Evolutionary conservation across 2,797 vertebrate species (phyloP), one percentile per base, ranked within the genome.

Genomic region (Neostethus bicornis): DNA sequence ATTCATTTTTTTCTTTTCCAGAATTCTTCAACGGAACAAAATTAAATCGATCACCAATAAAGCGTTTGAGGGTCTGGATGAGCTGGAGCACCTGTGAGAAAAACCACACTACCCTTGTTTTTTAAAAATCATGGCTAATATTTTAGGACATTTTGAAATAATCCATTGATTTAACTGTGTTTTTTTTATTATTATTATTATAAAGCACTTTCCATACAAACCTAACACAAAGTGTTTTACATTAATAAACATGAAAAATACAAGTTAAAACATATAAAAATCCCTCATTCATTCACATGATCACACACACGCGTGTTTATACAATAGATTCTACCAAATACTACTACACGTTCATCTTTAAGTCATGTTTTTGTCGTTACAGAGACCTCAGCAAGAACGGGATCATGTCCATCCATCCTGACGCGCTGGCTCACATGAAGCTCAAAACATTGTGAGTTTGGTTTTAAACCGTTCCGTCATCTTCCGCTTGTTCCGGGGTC

Each of bases 381-480:
- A 98, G 96, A 65, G 96, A 98, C 85, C 89, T 98, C 73, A 94
- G 93, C 79, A 96, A 93, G 83, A 98, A 98, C 59, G 93, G 86
- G 74, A 91, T 98, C 48, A 96, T 96, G 92, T 98, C 96, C 35
- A 90, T 98, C 72, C 95, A 98, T 83, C 95, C 95, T 29, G 92
- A 94, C 75, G 92, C 95, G 1, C 89, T 98, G 86, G 85, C 92
- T 49, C 92, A 94, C 51, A 78, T 91, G 73, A 93, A 89, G 60
- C 91, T 98, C 42, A 94, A 94, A 86, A 92, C 93, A 49, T 87
- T 98, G 96, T 98, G 90, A 94, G 96, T 97, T n/a, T n/a, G n/a
- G n/a, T n/a, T n/a, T n/a, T n/a, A n/a, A n/a, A n/a, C n/a, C n/a
- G n/a, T n/a, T n/a, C n/a, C n/a, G n/a, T n/a, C n/a, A n/a, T n/a